A percentile compares a stretch with the other conserved stretches of the same genome.
Conservation (phyloP, 2,113 vertebrate species). For the Oostethus manadensis region DNA sequence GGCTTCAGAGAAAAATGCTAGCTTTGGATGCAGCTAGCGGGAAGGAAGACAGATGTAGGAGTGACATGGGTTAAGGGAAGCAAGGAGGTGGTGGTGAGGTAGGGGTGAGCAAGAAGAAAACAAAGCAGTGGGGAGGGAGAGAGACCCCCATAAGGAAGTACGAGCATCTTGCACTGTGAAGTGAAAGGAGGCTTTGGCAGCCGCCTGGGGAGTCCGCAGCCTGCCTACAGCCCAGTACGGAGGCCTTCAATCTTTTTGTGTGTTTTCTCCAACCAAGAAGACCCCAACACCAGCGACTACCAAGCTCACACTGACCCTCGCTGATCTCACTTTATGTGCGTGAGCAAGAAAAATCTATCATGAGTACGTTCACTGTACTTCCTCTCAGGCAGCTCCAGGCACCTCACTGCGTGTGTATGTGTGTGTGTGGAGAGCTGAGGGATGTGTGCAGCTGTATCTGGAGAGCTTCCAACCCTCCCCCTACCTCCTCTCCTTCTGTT, state of each 20-base stretch:
- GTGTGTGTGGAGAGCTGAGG: slow-evolving; percentile 48
- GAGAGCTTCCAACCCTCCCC: slow-evolving; percentile 64
- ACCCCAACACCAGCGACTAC: slow-evolving; percentile 58
- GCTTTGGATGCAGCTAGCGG: slow-evolving; percentile 46
- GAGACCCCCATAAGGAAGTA: slow-evolving; percentile 63
- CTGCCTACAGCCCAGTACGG: slow-evolving; percentile 43
- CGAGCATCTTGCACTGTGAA: slow-evolving; percentile 54
- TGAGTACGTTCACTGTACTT: slow-evolving; percentile 58
- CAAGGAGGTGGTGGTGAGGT: slow-evolving; percentile 11
- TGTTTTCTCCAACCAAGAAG: slow-evolving; percentile 57
- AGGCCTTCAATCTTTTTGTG: slow-evolving; percentile 59
- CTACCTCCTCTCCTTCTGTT: slow-evolving; percentile 52
- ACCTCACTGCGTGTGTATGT: slow-evolving; percentile 21
- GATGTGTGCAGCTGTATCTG: slow-evolving; percentile 65
- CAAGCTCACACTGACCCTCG: slow-evolving; percentile 60
- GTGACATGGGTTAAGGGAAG: slow-evolving; percentile 41
- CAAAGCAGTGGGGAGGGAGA: slow-evolving; percentile 26
- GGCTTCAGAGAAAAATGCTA: slow-evolving; percentile 54
- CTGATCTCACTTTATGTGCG: slow-evolving; percentile 47
- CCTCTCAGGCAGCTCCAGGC: slow-evolving; percentile 63
- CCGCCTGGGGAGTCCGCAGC: slow-evolving; percentile 49
- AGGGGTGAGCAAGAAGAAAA: slow-evolving; percentile 23
- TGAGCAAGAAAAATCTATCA: slow-evolving; percentile 41
- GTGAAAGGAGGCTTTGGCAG: slow-evolving; percentile 52
- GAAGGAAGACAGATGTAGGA: slow-evolving; percentile 37